Base-by-base conservation (phyloP, 2,888 invertebrate species). In the Tribolium freemani region DNA sequence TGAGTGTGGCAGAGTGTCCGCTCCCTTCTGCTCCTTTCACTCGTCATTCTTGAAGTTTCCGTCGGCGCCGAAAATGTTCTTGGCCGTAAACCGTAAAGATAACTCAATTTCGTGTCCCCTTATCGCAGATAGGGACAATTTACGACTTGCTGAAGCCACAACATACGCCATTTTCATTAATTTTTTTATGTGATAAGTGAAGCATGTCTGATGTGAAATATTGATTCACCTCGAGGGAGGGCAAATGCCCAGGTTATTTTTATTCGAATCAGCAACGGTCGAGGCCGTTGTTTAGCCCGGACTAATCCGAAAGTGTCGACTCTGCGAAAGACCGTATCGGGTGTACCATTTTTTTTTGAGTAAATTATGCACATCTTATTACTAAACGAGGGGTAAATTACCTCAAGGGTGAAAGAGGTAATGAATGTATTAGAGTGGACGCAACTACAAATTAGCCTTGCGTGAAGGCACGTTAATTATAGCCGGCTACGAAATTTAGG, bases 71-170 rank as follows among this genome's bases (percentile, higher is more conserved):
- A 50, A 61, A 61, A 50, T 61, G 48, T 46, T 50, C 48, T 61
- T 61, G 61, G 61, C 61, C 46, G 26, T 48, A 61, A 61, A 61
- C 48, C 48, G 48, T 45, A 61, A 21, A 11, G 64, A 64, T 64
- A 64, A 64, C 38, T 44, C 30, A 26, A 48, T 50, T 63, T 64
- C 53, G 26, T 53, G 64, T 53, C 51, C 64, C 44, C 64, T 53
- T 64, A 44, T 20, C 20, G 16, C 64, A 26, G 58, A 58, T 58
- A 58, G 58, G 16, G 20, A 38, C 51, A 64, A 64, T 64, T 64
- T 64, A 64, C 53, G 64, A 64, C 64, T 53, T 64, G 64, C 64
- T 64, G 64, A 64, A 64, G 51, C 64, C 31, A 48, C 64, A 64
- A 64, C 64, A 64, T 53, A 20, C 44, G n/a, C 51, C 51, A 38